Percentiles rank a stretch among this genome's conserved stretches.
Conservation (phyloP, 2,113 vertebrate genomes). For the Mormoops blainvillei region DNA sequence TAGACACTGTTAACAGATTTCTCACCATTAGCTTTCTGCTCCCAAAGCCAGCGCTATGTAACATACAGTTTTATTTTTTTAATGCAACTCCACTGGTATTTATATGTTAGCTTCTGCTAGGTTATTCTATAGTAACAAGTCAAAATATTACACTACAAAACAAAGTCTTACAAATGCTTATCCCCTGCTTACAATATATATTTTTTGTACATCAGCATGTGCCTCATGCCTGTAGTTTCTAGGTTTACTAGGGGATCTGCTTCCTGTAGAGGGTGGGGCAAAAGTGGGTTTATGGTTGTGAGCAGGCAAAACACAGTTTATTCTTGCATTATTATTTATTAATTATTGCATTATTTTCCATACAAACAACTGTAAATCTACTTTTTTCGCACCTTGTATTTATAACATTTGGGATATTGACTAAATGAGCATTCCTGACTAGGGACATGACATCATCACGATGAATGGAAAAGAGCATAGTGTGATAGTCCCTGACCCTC, state of each 20-base stretch:
- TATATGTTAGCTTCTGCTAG: neutral
- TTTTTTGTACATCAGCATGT: neutral
- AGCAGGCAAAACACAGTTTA: neutral
- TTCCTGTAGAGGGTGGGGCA: neutral
- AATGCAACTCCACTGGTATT: neutral
- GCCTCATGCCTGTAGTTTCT: neutral
- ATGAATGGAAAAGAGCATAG: neutral
- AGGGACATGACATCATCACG: neutral
- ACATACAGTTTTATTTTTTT: neutral
- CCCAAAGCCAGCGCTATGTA: neutral
- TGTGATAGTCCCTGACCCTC: neutral
- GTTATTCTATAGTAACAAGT: neutral
- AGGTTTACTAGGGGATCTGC: neutral
- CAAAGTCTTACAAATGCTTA: neutral
- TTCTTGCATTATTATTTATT: neutral
- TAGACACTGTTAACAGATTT: neutral
- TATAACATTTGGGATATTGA: fast-evolving
- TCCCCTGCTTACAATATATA: neutral
- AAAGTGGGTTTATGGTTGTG: neutral
- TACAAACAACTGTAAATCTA: neutral
- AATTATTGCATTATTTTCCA: neutral
- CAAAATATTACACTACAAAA: neutral
- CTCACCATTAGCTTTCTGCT: neutral
- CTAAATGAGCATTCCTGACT: neutral
- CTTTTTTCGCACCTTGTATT: neutral